Evolutionary conservation across 2,113 vertebrate species (phyloP), one percentile per base, ranked within the genome.

Genomic region (Galbula dea): DNA sequence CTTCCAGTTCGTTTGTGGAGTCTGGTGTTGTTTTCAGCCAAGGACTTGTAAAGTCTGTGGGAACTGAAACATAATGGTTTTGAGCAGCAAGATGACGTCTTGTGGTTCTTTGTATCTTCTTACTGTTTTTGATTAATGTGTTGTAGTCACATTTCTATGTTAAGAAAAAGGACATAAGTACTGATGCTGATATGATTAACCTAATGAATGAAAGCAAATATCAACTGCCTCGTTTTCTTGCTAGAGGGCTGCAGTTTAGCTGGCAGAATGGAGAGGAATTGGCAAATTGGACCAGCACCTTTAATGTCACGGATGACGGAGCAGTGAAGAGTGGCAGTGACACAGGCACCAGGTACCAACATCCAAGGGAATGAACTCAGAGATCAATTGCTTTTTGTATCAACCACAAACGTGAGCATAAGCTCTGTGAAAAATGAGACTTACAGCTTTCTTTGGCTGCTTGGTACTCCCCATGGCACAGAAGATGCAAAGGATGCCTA

Each of bases 191-290:
- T 82, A 86, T 93, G 73, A 63, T 81, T 90, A 73, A 96, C 76
- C 63, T 77, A 61, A 59, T 86, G 48, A 59, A 43, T 95, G 57
- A 90, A 98, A 91, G 46, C 77, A 96, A 98, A 98, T 98, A 98
- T 96, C 97, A 97, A 99, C 97, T 99, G 97, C 98, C 98, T 99
- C 98, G 6, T 99, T 99, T 98, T 99, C 97, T 99, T 98, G 98
- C 97, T 98, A 99, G 99, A 98, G 98, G 98, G 94, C 98, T 99
- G 98, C 99, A 99, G 98, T 99, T 99, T 99, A 99, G 98, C 98
- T 98, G 99, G 99, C 98, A 99, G 98, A 99, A 97, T 98, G 98
- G 98, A 95, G 98, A 99, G 98, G 98, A 99, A 95, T 97, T 98
- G 98, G 98, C 98, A 98, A 99, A 99, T 98, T 99, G 99, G 99